phyloP scores from a whole-genome alignment of 2,113 vertebrate species.

The Cyprinodon brontotheroides region DNA sequence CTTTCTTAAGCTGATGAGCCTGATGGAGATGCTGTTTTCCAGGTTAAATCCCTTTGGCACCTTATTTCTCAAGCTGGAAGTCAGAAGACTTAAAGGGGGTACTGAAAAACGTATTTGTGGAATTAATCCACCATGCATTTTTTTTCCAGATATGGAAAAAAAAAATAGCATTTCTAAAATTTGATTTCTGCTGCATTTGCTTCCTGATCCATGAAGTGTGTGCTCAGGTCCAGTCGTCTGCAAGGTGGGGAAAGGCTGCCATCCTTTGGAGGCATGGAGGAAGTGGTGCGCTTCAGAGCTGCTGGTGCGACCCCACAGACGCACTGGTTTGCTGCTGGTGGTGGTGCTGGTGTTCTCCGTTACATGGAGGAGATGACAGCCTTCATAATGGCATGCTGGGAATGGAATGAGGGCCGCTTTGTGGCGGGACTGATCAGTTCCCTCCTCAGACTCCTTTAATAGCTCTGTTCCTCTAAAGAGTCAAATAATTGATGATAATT shows the following conservation, averaged over 20 bases:
- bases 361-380: constrained; percentile 64
- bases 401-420: constrained; percentile 60
- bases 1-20: too few relatives aligned
- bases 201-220: too few relatives aligned
- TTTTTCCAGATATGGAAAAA: too few relatives aligned
- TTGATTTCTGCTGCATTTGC: too few relatives aligned
- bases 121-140: too few relatives aligned
- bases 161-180: too few relatives aligned
- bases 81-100: too few relatives aligned
- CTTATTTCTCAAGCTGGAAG: too few relatives aligned
- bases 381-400: constrained; percentile 59
- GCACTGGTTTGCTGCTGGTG: too few relatives aligned
- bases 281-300: constrained; percentile 36
- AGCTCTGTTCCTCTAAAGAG: background rate
- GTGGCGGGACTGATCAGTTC: constrained; percentile 19
- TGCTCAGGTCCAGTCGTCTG: background rate
- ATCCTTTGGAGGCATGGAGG: constrained; percentile 51
- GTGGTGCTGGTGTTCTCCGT: constrained; percentile 61
- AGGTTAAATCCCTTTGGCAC: too few relatives aligned
- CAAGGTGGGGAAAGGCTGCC: constrained; percentile 66
- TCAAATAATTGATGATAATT: constrained; percentile 14
- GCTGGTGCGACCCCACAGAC: constrained; percentile 36
- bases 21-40: too few relatives aligned
- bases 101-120: too few relatives aligned
- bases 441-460: background rate